Evolutionary conservation across 2,113 vertebrate species (phyloP).

Genomic region (Bubo blakistoni): DNA sequence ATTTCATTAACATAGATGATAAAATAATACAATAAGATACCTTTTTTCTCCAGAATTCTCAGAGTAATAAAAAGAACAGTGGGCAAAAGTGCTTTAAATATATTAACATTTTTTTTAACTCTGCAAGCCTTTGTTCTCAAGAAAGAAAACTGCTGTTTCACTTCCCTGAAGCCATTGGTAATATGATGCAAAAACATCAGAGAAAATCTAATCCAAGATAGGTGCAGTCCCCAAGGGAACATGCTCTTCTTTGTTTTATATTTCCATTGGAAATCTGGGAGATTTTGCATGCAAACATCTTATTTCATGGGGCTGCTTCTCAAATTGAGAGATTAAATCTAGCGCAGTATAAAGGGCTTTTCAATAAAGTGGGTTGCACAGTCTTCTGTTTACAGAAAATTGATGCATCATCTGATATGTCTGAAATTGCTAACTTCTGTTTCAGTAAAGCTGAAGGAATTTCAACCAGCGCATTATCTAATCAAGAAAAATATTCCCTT

Average conservation of each 20-base stretch:
- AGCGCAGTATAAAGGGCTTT: slow-evolving; percentile 74
- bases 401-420: slow-evolving; percentile 78
- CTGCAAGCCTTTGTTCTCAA: slow-evolving; percentile 76
- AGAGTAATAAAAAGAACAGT: slow-evolving; percentile 65
- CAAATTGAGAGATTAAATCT: slow-evolving; percentile 86
- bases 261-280: slow-evolving; percentile 80
- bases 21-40: slow-evolving; percentile 65
- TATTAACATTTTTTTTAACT: slow-evolving; percentile 60
- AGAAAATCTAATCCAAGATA: slow-evolving; percentile 79
- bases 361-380: slow-evolving; percentile 77
- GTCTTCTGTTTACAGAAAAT: slow-evolving; percentile 79
- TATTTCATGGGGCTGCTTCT: slow-evolving; percentile 83
- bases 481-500: slow-evolving; percentile 73
- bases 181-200: slow-evolving; percentile 82
- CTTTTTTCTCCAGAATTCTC: slow-evolving; percentile 52
- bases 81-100: slow-evolving; percentile 69
- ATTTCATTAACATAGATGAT: slow-evolving; percentile 49
- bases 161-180: slow-evolving; percentile 81
- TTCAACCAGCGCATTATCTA: slow-evolving; percentile 76
- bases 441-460: slow-evolving; percentile 74
- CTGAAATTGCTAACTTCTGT: slow-evolving; percentile 77
- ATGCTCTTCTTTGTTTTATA: slow-evolving; percentile 78
- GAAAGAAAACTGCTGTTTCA: slow-evolving; percentile 74
- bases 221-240: slow-evolving; percentile 77
- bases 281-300: slow-evolving; percentile 83